Evolutionary conservation across 1,140 invertebrate species (phyloP), one percentile per base, ranked within the genome.

Genomic region (Drosophila hydei): DNA sequence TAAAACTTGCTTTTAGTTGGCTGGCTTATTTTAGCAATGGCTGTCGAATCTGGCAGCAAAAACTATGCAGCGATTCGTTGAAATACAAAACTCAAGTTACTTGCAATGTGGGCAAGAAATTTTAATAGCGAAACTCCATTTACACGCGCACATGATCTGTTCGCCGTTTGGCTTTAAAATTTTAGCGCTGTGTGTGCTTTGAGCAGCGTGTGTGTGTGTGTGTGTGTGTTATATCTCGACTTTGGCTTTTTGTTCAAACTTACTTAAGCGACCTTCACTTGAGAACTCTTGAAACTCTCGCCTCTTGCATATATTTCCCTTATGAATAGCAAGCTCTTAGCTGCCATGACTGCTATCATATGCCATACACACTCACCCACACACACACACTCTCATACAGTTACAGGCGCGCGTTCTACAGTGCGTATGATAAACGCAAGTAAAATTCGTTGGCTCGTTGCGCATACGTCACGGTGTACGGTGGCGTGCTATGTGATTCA

Each of bases 401-500:
- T 50, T 12, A 67, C 23, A 21, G n/a, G 9, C 25, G 11, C 14
- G 9, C 27, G 64, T 50, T 16, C 11, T 30, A 75, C 62, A 25
- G 62, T 76, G 79, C 79, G 79, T 84, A 79, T 84, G 79, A 75
- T 75, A 84, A 84, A 83, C 78, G 78, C 42, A 58, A 65, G 72
- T 48, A 64, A 76, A 84, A 73, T 60, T 67, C 60, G 60, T 56
- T 56, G 67, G 48, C 67, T 60, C 72, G 65, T 84, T 84, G 72
- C 68, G 68, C 79, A 79, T 84, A 84, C 76, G 79, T 84, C 76
- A 84, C 72, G 79, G 72, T 79, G 79, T 73, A 84, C 72, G 48
- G 25, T 23, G 59, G 38, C 47, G 38, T 12, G 45, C 60, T 40
- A 45, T 50, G 65, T 58, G 40, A 61, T 51, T 42, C 48, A 54